Evolutionary conservation across 2,797 vertebrate species (phyloP), one percentile per base, ranked within the genome.

Genomic region (Alcedo atthis): DNA sequence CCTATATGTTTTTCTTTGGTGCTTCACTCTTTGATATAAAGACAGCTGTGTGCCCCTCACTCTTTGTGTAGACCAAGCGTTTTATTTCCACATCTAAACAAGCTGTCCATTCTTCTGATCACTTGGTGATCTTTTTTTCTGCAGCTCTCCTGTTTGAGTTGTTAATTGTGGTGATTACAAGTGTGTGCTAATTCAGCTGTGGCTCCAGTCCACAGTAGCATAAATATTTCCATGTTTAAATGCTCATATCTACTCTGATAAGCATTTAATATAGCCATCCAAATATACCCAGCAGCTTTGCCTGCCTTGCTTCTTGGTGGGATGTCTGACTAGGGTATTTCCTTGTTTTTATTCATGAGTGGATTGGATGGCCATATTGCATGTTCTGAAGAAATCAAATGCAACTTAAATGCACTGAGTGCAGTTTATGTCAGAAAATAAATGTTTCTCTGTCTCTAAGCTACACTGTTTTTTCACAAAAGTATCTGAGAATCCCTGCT

Each of bases 21-120:
- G 57, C 49, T 94, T 84, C 25, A 9, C 20, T 79, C 88, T 92
- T 94, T 94, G 83, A 95, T 94, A 79, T 95, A 85, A 92, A 92
- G 94, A 82, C 86, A 94, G 81, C 93, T 94, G 90, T 87, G 86
- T 82, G 81, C 68, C 92, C 85, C 84, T 81, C 42, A 32, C 37
- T 82, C 54, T 48, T 86, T 82, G 20, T 77, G 71, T 49, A 82
- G 81, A 82, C 54, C 54, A 54, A 82, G 90, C 51, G 89, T 92
- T 92, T 74, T 71, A 70, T 89, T 80, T 87, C 81, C n/a, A 11
- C 55, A 68, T 85, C 88, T 85, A 85, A 93, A 94, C 94, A 95
- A 90, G 93, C 84, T 82, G 11, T 37, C 49, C 32, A 8, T 87
- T 95, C 92, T 95, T 93, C 91, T 92, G 48, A 85, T 94, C 49